Evolutionary conservation across 2,888 invertebrate species (phyloP).

Genomic region (Pristionchus exspectatus): DNA sequence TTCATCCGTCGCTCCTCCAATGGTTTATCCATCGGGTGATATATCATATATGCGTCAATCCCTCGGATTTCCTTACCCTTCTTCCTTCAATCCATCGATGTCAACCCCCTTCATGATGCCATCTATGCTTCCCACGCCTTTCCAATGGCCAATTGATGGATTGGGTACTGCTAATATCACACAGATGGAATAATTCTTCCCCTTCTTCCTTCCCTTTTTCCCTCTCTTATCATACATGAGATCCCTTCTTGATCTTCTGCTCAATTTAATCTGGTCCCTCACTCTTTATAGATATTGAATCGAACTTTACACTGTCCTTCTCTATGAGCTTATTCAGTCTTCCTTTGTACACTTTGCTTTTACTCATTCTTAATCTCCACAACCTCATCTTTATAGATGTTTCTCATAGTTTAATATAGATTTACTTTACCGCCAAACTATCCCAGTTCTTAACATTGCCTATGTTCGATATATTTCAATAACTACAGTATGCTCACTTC

Average conservation of each 20-base stretch:
- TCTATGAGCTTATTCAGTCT: background rate
- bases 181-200: constrained; percentile 27
- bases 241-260: background rate
- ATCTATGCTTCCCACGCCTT: constrained; percentile 21
- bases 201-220: background rate
- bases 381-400: background rate
- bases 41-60: constrained; percentile 47
- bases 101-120: constrained; percentile 35
- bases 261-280: background rate
- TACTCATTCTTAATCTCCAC: background rate
- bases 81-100: constrained; percentile 42
- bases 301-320: background rate
- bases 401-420: constrained; percentile 33
- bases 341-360: constrained; percentile 23
- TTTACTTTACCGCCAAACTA: background rate
- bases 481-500: constrained; percentile 22
- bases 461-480: constrained; percentile 16
- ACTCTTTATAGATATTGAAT: constrained; percentile 32
- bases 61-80: constrained; percentile 15
- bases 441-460: constrained; percentile 16
- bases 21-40: background rate
- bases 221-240: background rate
- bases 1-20: background rate
- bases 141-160: constrained; percentile 46
- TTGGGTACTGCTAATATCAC: background rate